Conservation (phyloP, 2,888 invertebrate genomes). For the Malacosoma neustria region DNA sequence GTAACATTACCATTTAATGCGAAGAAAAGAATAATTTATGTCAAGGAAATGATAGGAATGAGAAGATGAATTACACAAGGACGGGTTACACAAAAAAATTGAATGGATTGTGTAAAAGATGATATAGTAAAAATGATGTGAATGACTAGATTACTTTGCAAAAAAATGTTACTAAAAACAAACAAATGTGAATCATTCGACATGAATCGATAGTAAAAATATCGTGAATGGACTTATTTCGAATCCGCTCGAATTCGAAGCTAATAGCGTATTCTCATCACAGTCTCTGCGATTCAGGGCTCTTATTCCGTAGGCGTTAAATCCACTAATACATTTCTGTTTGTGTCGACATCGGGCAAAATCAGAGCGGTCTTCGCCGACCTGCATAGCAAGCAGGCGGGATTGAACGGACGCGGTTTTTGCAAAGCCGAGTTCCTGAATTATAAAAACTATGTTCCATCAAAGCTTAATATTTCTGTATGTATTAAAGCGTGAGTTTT, state of each 20-base stretch:
- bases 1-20: too few relatives aligned
- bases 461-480: too few relatives aligned
- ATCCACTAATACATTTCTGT: slow-evolving; percentile 67
- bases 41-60: too few relatives aligned
- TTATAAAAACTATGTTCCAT: slow-evolving; percentile 10
- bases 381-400: slow-evolving; percentile 63
- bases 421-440: slow-evolving; percentile 16
- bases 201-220: not conserved
- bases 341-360: slow-evolving; percentile 62
- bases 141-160: too few relatives aligned
- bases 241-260: slow-evolving; percentile 1
- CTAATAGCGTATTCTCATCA: slow-evolving; percentile 54
- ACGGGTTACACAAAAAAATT: too few relatives aligned
- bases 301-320: slow-evolving; percentile 57
- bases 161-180: too few relatives aligned
- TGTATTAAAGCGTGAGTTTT: too few relatives aligned
- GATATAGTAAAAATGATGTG: too few relatives aligned
- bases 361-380: slow-evolving; percentile 53
- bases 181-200: too few relatives aligned
- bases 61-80: too few relatives aligned
- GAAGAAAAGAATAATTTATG: too few relatives aligned
- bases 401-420: slow-evolving; percentile 15
- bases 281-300: slow-evolving; percentile 40
- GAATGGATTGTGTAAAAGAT: too few relatives aligned
- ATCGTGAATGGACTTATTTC: not conserved